Conservation (phyloP, 2,113 vertebrate genomes). For the Forbesichthys agassizii region DNA sequence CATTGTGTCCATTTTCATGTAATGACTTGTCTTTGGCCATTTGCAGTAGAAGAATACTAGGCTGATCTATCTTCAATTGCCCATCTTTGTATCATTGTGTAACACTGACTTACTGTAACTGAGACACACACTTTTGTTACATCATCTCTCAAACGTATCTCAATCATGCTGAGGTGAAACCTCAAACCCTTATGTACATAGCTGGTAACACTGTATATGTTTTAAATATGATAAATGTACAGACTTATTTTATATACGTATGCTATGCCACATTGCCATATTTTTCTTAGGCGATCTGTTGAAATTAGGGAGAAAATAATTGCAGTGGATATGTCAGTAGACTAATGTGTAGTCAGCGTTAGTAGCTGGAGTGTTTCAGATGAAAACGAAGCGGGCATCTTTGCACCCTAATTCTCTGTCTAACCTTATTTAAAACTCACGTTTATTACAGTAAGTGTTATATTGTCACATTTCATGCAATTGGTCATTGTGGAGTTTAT, state of each 20-base stretch:
- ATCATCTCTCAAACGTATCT: constrained; percentile 31
- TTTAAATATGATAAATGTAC: constrained; percentile 80
- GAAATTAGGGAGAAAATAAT: constrained; percentile 45
- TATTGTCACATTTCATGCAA: not conserved
- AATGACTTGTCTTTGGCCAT: constrained; percentile 28
- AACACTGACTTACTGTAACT: constrained; percentile 50
- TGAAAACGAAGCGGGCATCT: not conserved
- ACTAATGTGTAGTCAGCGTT: constrained; percentile 19
- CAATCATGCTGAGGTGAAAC: constrained; percentile 24
- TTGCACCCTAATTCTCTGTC: not conserved
- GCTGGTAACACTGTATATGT: constrained; percentile 73
- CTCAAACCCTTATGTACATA: constrained; percentile 57
- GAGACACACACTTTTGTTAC: constrained; percentile 35
- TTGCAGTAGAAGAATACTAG: constrained; percentile 12
- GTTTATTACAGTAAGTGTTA: constrained; percentile 15
- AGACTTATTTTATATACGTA: constrained; percentile 82
- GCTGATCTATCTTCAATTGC: constrained; percentile 15
- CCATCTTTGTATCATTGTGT: constrained; percentile 27
- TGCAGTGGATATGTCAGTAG: constrained; percentile 34
- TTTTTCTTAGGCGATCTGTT: constrained; percentile 70
- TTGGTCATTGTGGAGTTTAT: not conserved
- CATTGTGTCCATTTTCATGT: not conserved
- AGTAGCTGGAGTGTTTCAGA: constrained; percentile 22
- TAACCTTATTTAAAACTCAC: constrained; percentile 1
- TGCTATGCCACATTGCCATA: constrained; percentile 70